Base-by-base conservation (phyloP, 1,140 invertebrate genomes). In the Mactra quadrangularis region DNA sequence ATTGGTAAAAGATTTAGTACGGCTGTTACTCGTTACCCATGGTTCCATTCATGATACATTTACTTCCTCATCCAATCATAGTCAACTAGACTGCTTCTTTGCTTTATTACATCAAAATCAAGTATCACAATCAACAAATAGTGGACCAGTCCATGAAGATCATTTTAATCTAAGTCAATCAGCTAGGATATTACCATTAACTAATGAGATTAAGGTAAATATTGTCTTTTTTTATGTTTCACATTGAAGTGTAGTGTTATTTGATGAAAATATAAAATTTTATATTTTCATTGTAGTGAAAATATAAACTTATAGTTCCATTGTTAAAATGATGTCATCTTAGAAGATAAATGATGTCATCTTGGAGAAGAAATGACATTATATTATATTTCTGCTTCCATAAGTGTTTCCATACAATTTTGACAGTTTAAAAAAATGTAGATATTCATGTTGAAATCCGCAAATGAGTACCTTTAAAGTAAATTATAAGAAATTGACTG, bases 141-240 rank as follows among this genome's bases (percentile, higher is more conserved):
- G 25, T 35, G 64, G 35, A 35, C 27, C 79, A 60, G 45, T 60
- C 68, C 9, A 59, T 17, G 38, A 59, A 25, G 57, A 72, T 35
- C 47, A 33, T 17, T 64, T 41, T 55, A 74, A 64, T 52, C 68
- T 82, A 27, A 74, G 57, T 47, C 79, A 82, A 45, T 72, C 68
- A 29, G 79, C 47, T n/a, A 72, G 59, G 45, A 60, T 72, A 38
- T 60, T 82, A 29, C 41, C 68, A 25, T 62, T 82, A 33, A 57
- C 79, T 27, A 60, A 74, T 72, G 79, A 82, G 29, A 74, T 82
- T 72, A 82, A 82, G 57, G 79, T 82, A 64, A 59, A 47, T 60
- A 29, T 41, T 45, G 6, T 57, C 27, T 45, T 25, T 41, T 19
- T 22, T 38, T 33, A 27, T 19, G n/a, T 25, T 72, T 15, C 29